These are phyloP conservation scores for Vombatus ursinus DNA, from an alignment of 2,113 vertebrate species.

Conservation along the genomic window DNA sequence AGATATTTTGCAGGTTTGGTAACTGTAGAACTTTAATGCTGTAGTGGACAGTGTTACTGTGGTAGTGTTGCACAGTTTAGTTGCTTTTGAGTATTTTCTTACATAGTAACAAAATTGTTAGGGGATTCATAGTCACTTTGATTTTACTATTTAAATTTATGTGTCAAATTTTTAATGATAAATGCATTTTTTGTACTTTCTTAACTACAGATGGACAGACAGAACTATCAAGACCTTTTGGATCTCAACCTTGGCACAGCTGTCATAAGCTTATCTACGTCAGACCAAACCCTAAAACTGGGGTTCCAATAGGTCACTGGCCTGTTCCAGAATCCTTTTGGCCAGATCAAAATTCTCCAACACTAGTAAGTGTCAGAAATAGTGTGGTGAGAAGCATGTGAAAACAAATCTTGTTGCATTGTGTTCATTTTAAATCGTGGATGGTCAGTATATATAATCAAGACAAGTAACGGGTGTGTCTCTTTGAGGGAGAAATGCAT, in stretches of 20 bases:
- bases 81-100: background rate
- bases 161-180: background rate
- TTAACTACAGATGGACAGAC: conserved; percentile 86
- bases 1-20: background rate
- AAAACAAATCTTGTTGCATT: background rate
- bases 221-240: conserved; percentile 87
- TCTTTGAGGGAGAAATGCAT: background rate
- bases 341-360: conserved; percentile 98
- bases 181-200: conserved; percentile 54
- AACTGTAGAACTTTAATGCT: background rate
- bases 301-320: conserved; percentile 97
- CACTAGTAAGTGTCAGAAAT: conserved; percentile 88
- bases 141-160: conserved; percentile 53
- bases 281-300: conserved; percentile 97
- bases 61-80: background rate
- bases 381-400: conserved; percentile 23
- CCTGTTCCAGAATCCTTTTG: conserved; percentile 98
- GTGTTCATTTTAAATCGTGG: conserved; percentile 9
- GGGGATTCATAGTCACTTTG: conserved; percentile 56
- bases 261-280: conserved; percentile 99
- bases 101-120: conserved; percentile 30
- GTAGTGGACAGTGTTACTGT: conserved; percentile 26
- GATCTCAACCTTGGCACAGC: conserved; percentile 94
- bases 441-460: background rate
- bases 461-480: conserved; percentile 31